A percentile compares a stretch with the other conserved stretches of the same genome.
Conservation (phyloP, 2,797 vertebrate species). For the Hemitrygon akajei region DNA sequence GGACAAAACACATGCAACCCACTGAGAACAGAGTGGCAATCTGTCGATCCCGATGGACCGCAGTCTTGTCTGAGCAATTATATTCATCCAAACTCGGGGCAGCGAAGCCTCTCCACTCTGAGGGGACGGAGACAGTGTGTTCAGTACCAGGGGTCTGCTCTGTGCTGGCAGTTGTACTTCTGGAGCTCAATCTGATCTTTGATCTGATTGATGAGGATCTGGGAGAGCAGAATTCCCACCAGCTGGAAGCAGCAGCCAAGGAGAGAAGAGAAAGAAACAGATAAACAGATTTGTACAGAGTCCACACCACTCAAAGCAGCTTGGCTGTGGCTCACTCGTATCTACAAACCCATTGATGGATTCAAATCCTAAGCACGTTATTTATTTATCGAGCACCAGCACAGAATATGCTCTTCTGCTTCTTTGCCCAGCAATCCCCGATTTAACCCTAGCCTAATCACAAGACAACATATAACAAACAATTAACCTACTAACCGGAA, state of each 20-base stretch:
- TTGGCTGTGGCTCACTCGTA: background rate
- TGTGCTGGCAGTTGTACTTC: constrained; percentile 73
- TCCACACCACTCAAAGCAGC: background rate
- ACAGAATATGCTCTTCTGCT: too few relatives aligned
- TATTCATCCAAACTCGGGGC: too few relatives aligned
- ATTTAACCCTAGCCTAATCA: too few relatives aligned
- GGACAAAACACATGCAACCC: background rate
- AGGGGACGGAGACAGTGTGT: background rate
- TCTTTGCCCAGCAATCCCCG: too few relatives aligned
- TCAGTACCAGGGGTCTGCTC: constrained; percentile 75
- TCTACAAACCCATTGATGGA: too few relatives aligned
- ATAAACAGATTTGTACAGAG: too few relatives aligned
- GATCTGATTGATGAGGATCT: constrained; percentile 82
- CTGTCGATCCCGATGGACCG: background rate
- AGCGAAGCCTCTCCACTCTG: too few relatives aligned
- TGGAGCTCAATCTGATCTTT: constrained; percentile 84
- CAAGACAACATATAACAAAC: too few relatives aligned
- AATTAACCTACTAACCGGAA: too few relatives aligned
- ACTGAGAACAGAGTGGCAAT: background rate
- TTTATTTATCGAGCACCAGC: too few relatives aligned
- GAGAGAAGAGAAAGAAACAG: background rate
- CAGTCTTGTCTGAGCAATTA: background rate
- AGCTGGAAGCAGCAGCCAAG: constrained; percentile 58
- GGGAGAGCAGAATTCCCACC: constrained; percentile 81
- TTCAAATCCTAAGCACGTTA: background rate